Percentiles rank a stretch among this genome's conserved stretches.
phyloP scores from a whole-genome alignment of 2,888 invertebrate genomes.

The Ectemnius lituratus region DNA sequence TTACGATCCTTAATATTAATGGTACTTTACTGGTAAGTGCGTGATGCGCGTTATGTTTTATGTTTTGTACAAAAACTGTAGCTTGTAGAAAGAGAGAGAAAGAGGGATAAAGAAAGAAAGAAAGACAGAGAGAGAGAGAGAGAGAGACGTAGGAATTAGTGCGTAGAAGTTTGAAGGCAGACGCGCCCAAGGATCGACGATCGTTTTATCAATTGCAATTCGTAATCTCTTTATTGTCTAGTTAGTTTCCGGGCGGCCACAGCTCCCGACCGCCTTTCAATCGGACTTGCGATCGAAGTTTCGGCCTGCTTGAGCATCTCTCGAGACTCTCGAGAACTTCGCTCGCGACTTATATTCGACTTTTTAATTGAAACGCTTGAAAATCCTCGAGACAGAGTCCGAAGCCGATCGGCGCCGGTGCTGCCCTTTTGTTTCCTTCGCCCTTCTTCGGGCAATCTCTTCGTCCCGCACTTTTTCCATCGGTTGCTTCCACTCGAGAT shows the following conservation, averaged over 20 bases:
- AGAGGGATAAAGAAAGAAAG: too few relatives aligned
- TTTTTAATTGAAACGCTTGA: too few relatives aligned
- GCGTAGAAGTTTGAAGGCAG: neutral
- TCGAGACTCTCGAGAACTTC: neutral
- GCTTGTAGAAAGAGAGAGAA: too few relatives aligned
- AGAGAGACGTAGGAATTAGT: too few relatives aligned
- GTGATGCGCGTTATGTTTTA: too few relatives aligned
- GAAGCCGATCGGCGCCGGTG: too few relatives aligned
- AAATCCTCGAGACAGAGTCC: too few relatives aligned
- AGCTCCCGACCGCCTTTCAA: neutral
- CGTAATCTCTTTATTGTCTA: conserved; percentile 29
- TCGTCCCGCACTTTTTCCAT: neutral
- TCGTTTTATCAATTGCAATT: conserved; percentile 42
- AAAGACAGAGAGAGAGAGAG: too few relatives aligned
- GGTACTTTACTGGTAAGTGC: neutral
- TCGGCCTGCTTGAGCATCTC: neutral
- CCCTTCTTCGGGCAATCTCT: neutral
- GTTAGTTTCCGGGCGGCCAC: conserved; percentile 25
- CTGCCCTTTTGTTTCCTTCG: neutral
- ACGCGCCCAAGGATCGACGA: conserved; percentile 13
- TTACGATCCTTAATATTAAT: conserved; percentile 3
- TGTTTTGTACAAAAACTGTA: too few relatives aligned
- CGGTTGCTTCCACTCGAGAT: neutral
- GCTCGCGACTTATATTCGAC: too few relatives aligned
- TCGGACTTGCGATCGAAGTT: too few relatives aligned